These are phyloP conservation scores for Bellardia pandia DNA, from an alignment of 2,888 invertebrate species.

Conservation along the genomic window DNA sequence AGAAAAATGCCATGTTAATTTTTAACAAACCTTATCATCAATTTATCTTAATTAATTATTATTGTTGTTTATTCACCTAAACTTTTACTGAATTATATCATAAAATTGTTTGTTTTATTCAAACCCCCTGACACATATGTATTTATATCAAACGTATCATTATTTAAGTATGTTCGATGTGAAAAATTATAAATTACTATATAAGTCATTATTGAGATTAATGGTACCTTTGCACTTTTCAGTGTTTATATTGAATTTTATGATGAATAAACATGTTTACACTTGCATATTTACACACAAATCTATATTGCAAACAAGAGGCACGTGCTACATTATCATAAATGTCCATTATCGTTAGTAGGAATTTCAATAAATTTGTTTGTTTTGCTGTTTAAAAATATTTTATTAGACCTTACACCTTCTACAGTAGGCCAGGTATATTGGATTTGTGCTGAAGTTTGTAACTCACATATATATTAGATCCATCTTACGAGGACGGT, in stretches of 20 bases:
- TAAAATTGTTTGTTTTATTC: neutral
- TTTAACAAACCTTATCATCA: neutral
- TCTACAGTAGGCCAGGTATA: no score
- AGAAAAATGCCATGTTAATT: neutral
- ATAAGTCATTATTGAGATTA: constrained; percentile 8
- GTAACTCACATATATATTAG: no score
- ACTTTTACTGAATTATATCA: constrained; percentile 7
- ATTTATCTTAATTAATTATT: constrained; percentile 32
- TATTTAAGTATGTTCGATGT: neutral
- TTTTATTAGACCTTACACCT: neutral
- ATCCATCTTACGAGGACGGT: no score
- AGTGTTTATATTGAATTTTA: neutral
- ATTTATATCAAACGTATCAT: neutral
- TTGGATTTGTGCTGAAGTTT: no score
- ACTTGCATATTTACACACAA: neutral
- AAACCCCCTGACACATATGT: neutral
- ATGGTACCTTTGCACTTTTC: neutral
- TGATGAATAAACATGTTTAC: constrained; percentile 24
- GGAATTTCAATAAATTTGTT: neutral
- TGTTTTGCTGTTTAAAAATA: neutral
- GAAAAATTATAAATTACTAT: neutral
- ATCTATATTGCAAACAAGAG: neutral
- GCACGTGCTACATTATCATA: constrained; percentile 30
- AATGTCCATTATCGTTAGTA: constrained; percentile 9
- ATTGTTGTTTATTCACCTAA: neutral